Evolutionary conservation across 2,113 vertebrate genomes (phyloP).

Genomic region (Nycticryphes semicollaris): DNA sequence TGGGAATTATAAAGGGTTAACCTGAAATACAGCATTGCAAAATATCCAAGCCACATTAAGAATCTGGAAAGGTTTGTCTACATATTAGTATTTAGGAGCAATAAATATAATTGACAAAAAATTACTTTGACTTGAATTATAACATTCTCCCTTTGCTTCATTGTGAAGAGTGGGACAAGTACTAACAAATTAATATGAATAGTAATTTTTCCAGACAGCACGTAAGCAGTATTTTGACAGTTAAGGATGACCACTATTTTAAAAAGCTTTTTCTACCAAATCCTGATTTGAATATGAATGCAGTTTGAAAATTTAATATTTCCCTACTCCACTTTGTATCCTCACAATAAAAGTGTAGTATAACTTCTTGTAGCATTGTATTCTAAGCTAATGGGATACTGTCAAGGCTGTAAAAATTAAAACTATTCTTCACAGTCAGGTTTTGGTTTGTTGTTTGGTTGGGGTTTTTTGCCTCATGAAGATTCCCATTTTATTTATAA

Average conservation of each 20-base stretch:
- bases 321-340: not conserved
- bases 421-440: not conserved
- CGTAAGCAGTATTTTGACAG: not conserved
- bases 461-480: not conserved
- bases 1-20: not conserved
- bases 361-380: not conserved
- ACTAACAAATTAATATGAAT: slow-evolving; percentile 27
- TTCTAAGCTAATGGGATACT: not conserved
- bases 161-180: not conserved
- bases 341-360: not conserved
- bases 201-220: slow-evolving; percentile 5
- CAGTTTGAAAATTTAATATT: not conserved
- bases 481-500: not conserved
- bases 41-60: not conserved
- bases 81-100: not conserved
- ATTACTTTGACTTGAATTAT: not conserved
- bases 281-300: slow-evolving; percentile 9
- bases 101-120: slow-evolving; percentile 32
- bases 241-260: slow-evolving; percentile 21
- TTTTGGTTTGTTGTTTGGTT: not conserved
- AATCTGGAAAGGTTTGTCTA: not conserved
- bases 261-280: slow-evolving; percentile 4
- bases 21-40: not conserved
- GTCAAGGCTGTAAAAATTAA: not conserved
- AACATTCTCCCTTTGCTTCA: not conserved